Conservation (phyloP, 1,140 invertebrate genomes). For the Helicoverpa zea region DNA sequence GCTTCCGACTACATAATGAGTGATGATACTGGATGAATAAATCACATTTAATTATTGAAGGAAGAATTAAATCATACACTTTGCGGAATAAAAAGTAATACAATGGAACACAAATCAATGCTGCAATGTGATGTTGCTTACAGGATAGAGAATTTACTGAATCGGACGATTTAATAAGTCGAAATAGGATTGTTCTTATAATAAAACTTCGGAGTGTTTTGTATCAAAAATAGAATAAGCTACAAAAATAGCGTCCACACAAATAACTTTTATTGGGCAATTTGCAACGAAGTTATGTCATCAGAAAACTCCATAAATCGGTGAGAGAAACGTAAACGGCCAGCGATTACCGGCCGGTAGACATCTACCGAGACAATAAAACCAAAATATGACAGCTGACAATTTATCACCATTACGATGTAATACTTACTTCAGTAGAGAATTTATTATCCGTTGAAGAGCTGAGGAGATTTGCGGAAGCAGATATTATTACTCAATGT, state of each 20-base stretch:
- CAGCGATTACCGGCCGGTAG: conserved; percentile 64
- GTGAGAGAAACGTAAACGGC: conserved; percentile 67
- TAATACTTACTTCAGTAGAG: conserved; percentile 63
- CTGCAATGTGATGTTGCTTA: background rate
- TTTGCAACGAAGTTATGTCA: conserved; percentile 77
- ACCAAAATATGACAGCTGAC: conserved; percentile 67
- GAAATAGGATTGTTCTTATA: too few relatives aligned
- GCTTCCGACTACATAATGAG: conserved; percentile 29
- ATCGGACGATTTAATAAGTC: too few relatives aligned
- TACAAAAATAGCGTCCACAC: conserved; percentile 66
- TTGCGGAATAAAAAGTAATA: background rate
- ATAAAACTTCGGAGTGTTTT: background rate
- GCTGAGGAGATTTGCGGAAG: conserved; percentile 58
- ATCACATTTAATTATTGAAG: conserved; percentile 6
- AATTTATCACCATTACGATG: conserved; percentile 67
- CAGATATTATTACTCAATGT: conserved; percentile 66
- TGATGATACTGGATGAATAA: conserved; percentile 1
- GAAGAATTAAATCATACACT: background rate
- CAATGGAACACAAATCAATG: conserved; percentile 8
- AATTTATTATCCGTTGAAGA: conserved; percentile 67
- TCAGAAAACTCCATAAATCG: conserved; percentile 77
- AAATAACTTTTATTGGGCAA: conserved; percentile 80
- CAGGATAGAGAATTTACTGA: background rate
- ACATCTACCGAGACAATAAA: conserved; percentile 68
- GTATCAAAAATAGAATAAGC: background rate